Conservation (phyloP, 2,888 invertebrate species). For the Eutolmus rufibarbis region DNA sequence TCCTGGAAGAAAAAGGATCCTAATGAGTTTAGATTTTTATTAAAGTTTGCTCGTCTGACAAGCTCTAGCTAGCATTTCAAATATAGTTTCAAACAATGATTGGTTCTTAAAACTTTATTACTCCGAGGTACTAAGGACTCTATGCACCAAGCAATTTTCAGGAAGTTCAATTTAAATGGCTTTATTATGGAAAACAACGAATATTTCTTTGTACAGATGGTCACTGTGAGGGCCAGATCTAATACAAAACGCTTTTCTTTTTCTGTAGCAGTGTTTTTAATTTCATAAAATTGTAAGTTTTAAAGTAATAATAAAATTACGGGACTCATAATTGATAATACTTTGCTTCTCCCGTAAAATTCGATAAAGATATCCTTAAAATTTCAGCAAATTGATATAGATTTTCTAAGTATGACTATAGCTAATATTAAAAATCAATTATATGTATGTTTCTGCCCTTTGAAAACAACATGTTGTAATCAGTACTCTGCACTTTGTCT, state of each 20-base stretch:
- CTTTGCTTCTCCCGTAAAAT: no score
- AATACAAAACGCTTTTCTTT: no score
- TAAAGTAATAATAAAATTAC: no score
- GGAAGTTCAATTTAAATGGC: not conserved
- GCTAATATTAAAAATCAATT: no score
- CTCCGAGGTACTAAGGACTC: not conserved
- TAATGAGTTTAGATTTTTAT: not conserved
- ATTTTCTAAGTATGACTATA: no score
- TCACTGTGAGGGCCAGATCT: not conserved
- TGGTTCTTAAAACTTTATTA: not conserved
- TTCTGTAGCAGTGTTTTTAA: no score
- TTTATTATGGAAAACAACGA: not conserved
- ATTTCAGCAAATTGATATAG: no score
- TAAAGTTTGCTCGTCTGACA: not conserved
- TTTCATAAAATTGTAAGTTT: no score
- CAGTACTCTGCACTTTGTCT: not conserved
- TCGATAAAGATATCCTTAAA: no score
- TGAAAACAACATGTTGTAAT: no score
- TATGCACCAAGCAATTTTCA: not conserved
- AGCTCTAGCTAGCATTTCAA: not conserved
- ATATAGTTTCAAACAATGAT: not conserved
- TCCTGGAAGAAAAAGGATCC: constrained; percentile 50
- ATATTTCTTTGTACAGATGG: not conserved
- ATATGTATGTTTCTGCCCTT: no score
- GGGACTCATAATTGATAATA: no score